Evolutionary conservation across 2,113 vertebrate genomes (phyloP).

Genomic region (Centropus bengalensis): DNA sequence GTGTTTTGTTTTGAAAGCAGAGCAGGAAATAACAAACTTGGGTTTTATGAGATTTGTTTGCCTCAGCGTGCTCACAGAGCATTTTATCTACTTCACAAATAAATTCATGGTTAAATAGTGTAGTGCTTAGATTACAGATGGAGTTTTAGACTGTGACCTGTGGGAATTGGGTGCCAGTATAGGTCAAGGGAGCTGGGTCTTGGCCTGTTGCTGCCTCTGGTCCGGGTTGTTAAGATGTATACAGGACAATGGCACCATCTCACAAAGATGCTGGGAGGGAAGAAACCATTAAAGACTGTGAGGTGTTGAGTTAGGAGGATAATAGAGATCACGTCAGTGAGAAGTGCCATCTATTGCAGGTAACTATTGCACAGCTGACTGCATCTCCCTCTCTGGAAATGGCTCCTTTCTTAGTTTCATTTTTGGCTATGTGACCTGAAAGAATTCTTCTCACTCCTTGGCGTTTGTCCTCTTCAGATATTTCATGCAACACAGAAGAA

Average conservation of each 20-base stretch:
- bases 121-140: background rate
- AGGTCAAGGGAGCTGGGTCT: background rate
- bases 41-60: slow-evolving; percentile 53
- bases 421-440: slow-evolving; percentile 1
- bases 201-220: background rate
- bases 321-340: slow-evolving; percentile 40
- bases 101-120: background rate
- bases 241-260: background rate
- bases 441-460: slow-evolving; percentile 46
- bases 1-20: slow-evolving; percentile 67
- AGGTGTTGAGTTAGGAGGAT: slow-evolving; percentile 46
- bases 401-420: slow-evolving; percentile 64
- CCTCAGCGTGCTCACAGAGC: slow-evolving; percentile 28
- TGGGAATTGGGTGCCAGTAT: background rate
- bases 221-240: background rate
- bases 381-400: slow-evolving; percentile 52
- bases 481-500: background rate
- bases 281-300: slow-evolving; percentile 28
- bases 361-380: slow-evolving; percentile 49
- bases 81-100: background rate
- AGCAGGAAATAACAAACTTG: slow-evolving; percentile 64
- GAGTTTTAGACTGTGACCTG: background rate
- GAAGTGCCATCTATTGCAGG: slow-evolving; percentile 57
- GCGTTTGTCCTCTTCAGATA: slow-evolving; percentile 32
- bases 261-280: background rate